phyloP scores from a whole-genome alignment of 2,113 vertebrate species.

The Pelmatolapia mariae region DNA sequence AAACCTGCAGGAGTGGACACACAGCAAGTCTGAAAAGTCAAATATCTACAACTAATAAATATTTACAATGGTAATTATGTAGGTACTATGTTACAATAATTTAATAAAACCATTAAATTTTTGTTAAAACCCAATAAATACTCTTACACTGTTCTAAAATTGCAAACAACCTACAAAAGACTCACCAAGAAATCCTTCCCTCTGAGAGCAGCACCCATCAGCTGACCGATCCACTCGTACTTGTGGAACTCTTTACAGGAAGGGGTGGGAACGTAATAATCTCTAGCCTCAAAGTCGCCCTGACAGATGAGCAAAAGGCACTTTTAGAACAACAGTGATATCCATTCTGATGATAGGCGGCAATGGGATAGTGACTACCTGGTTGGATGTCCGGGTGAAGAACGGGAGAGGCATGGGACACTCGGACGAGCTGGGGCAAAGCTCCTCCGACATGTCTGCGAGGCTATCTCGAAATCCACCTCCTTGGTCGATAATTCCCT shows the following conservation, averaged over 20 bases:
- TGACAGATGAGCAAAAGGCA: constrained; percentile 35
- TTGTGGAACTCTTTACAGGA: constrained; percentile 93
- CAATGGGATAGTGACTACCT: constrained; percentile 65
- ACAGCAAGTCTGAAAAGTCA: not conserved
- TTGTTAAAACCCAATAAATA: not conserved
- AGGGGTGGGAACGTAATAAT: constrained; percentile 95
- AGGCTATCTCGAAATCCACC: constrained; percentile 96
- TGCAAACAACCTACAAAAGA: not conserved
- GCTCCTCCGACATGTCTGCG: constrained; percentile 96
- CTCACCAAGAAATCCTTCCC: constrained; percentile 96
- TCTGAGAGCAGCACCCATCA: constrained; percentile 95
- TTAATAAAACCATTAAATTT: not conserved
- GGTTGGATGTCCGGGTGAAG: constrained; percentile 92
- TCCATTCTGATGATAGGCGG: not conserved
- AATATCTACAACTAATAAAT: not conserved
- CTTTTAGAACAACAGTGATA: not conserved
- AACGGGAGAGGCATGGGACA: constrained; percentile 89
- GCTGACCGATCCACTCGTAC: constrained; percentile 94
- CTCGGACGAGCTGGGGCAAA: constrained; percentile 93
- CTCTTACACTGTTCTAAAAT: not conserved
- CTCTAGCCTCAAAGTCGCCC: constrained; percentile 91
- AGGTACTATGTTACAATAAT: not conserved
- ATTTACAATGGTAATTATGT: not conserved
- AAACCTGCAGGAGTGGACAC: constrained; percentile 70
- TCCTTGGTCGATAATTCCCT: constrained; percentile 98